These are phyloP conservation scores for Oostethus manadensis DNA, from an alignment of 2,113 vertebrate genomes.

Conservation along the genomic window DNA sequence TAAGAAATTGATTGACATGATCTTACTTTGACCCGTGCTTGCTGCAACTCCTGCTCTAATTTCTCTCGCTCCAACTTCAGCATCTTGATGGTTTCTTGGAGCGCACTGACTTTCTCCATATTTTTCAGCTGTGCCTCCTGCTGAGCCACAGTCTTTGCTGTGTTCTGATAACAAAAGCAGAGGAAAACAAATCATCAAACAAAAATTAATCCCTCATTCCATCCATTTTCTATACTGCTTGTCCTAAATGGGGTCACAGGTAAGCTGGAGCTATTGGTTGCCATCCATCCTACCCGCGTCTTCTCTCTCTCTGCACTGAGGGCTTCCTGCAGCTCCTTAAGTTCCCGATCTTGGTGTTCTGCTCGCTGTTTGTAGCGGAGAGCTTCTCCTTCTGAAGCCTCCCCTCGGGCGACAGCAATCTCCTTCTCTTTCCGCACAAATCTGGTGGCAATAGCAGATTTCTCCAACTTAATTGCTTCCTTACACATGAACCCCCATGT, in stretches of 20 bases:
- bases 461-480: background rate
- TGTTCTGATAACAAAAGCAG: slow-evolving; percentile 67
- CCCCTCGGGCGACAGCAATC: slow-evolving; percentile 84
- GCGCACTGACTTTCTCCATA: slow-evolving; percentile 80
- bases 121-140: slow-evolving; percentile 95
- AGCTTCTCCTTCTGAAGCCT: slow-evolving; percentile 86
- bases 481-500: background rate
- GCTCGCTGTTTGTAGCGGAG: slow-evolving; percentile 84
- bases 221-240: too few relatives aligned
- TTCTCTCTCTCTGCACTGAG: slow-evolving; percentile 87
- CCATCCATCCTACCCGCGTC: slow-evolving; percentile 78
- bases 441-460: slow-evolving; percentile 56
- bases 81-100: slow-evolving; percentile 87
- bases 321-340: slow-evolving; percentile 84
- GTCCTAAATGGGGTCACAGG: too few relatives aligned
- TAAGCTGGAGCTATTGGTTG: background rate
- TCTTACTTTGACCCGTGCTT: slow-evolving; percentile 81
- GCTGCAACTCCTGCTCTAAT: slow-evolving; percentile 85
- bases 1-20: slow-evolving; percentile 32
- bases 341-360: slow-evolving; percentile 85
- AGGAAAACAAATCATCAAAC: background rate
- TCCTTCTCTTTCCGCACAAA: slow-evolving; percentile 95
- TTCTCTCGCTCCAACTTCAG: slow-evolving; percentile 84
- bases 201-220: too few relatives aligned
- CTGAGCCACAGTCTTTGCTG: slow-evolving; percentile 83